phyloP scores from a whole-genome alignment of 2,888 invertebrate species.

The Tipula lateralis region DNA sequence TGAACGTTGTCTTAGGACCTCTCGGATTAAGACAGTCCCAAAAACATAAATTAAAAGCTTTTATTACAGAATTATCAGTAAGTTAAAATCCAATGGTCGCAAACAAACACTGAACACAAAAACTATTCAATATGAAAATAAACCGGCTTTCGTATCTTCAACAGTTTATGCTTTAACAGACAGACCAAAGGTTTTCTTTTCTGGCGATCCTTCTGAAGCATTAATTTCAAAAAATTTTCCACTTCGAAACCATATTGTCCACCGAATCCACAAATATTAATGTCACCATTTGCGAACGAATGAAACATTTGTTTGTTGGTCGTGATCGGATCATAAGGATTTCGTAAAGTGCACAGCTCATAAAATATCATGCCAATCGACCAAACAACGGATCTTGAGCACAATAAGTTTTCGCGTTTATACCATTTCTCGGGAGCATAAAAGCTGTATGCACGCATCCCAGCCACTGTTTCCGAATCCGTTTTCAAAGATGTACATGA shows the following conservation, averaged over 20 bases:
- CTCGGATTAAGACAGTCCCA: too few species aligned
- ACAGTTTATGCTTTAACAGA: not conserved
- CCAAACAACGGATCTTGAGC: too few species aligned
- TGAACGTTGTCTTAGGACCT: too few species aligned
- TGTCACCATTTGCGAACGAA: not conserved
- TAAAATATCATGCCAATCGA: constrained; percentile 61
- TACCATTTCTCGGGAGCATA: too few species aligned
- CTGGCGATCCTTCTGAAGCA: not conserved
- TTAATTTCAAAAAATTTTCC: not conserved
- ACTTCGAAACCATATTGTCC: not conserved
- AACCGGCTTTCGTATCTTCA: not conserved
- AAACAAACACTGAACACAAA: too few species aligned
- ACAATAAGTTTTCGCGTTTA: too few species aligned
- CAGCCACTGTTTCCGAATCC: too few species aligned
- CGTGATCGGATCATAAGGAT: constrained; percentile 32
- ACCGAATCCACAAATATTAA: not conserved
- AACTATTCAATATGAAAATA: too few species aligned
- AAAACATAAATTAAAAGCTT: too few species aligned
- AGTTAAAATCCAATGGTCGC: too few species aligned
- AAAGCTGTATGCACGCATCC: too few species aligned
- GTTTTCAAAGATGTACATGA: constrained; percentile 40
- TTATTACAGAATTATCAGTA: too few species aligned
- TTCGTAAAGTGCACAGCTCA: constrained; percentile 48
- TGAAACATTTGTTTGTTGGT: not conserved
- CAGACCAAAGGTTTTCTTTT: not conserved